Base-by-base conservation (phyloP, 2,797 vertebrate genomes). In the Myripristis jacobus region DNA sequence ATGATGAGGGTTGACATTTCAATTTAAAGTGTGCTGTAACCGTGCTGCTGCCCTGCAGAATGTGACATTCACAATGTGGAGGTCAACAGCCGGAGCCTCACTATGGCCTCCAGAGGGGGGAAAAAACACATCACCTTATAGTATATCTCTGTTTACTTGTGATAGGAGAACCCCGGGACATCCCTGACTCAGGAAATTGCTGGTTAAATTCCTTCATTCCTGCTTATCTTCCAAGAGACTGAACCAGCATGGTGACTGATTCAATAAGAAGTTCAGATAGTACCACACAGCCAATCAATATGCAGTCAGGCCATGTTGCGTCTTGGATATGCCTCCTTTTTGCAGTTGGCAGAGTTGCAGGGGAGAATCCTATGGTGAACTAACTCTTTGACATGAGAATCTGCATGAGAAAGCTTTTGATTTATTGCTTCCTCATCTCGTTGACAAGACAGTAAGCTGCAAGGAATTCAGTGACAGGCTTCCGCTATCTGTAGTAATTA, bases 1-100 rank as follows among this genome's bases (percentile, higher is more conserved):
- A 82, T 85, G 74, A 77, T 13, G 58, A 82, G 51, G 65, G 70
- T 53, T 87, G 80, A 74, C 79, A 69, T 87, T 91, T 88, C 77
- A 77, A 70, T 87, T 83, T 80, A 34, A 78, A 73, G 65, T 47
- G 43, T 48, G 71, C 65, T 41, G 58, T 70, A 80, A 72, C 65
- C 3, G n/a, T 8, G 16, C 18, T 19, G 38, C 66, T 80, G 29
- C 7, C 70, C 54, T 29, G 48, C 41, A 43, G 64, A 73, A 21
- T 43, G 50, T 85, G 80, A 82, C 83, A 87, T 84, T 86, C 78
- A 61, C 68, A 78, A 67, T 81, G 68, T 62, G 59, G 72, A 87
- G 81, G 85, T 90, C 83, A 88, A 73, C 69, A 70, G 55, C 66
- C 61, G 31, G 43, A 10, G 21, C 27, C 25, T 53, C 36, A 51